Percentiles rank a stretch among this genome's conserved stretches.
Evolutionary conservation across 2,888 invertebrate genomes (phyloP).

Genomic region (Tipula vernalis): DNA sequence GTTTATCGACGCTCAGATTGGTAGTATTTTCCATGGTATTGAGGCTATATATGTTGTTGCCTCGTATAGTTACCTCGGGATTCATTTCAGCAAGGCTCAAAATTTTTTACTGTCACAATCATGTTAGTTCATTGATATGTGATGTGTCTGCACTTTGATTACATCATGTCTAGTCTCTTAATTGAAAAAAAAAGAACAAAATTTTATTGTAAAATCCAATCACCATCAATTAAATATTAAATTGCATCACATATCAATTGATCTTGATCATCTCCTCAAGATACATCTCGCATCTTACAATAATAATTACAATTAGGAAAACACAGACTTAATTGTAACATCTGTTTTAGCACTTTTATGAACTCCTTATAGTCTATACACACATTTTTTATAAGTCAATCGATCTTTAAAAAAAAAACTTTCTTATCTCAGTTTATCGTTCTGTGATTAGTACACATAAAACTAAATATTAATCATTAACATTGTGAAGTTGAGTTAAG

Average conservation of each 20-base stretch:
- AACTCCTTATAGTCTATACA: background rate
- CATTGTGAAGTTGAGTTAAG: background rate
- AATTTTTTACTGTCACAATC: no score
- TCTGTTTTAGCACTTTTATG: background rate
- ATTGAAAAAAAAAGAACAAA: no score
- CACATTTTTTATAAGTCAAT: background rate
- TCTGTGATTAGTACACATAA: background rate
- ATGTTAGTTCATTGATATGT: no score
- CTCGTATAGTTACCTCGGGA: no score
- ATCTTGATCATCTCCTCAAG: background rate
- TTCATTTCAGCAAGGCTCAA: no score
- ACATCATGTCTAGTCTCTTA: no score
- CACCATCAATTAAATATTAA: no score
- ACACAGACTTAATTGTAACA: background rate
- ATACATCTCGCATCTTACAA: background rate
- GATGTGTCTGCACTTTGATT: no score
- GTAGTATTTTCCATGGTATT: no score
- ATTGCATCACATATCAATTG: background rate
- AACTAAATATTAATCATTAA: background rate
- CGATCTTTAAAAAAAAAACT: background rate
- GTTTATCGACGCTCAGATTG: no score
- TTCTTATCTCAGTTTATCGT: background rate
- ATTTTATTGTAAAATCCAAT: no score
- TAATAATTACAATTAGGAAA: background rate
- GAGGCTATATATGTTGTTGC: no score